phyloP scores from a whole-genome alignment of 2,888 invertebrate genomes.

The Iphiclides podalirius region DNA sequence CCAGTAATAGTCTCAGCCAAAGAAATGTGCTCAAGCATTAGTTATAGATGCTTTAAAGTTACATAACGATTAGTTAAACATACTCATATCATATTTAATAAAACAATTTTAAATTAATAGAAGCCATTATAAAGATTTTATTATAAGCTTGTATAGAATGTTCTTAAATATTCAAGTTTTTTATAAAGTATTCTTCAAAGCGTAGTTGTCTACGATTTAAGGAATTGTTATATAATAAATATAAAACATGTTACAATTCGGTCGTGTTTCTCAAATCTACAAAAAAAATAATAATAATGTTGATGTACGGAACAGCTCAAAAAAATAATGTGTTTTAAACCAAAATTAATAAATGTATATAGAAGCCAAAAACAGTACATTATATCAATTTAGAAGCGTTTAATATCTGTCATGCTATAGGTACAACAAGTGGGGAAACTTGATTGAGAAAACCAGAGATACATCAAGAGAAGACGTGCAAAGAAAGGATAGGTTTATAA shows the following conservation, averaged over 20 bases:
- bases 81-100: too few relatives aligned
- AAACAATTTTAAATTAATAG: slow-evolving; percentile 1
- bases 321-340: slow-evolving; percentile 12
- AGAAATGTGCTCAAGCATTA: slow-evolving; percentile 74
- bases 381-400: slow-evolving; percentile 12
- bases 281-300: slow-evolving; percentile 32
- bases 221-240: slow-evolving; percentile 28
- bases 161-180: background rate
- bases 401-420: slow-evolving; percentile 14
- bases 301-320: slow-evolving; percentile 26
- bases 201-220: slow-evolving; percentile 25
- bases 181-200: background rate
- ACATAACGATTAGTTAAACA: background rate
- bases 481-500: slow-evolving; percentile 12
- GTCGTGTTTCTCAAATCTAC: slow-evolving; percentile 67
- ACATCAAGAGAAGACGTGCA: slow-evolving; percentile 19
- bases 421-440: slow-evolving; percentile 4
- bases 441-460: slow-evolving; percentile 3
- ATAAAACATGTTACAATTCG: slow-evolving; percentile 57
- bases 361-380: slow-evolving; percentile 12
- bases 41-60: slow-evolving; percentile 9
- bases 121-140: slow-evolving; percentile 5
- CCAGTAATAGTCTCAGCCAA: slow-evolving; percentile 68
- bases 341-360: slow-evolving; percentile 17
- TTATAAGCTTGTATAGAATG: slow-evolving; percentile 3